Conservation (phyloP, 2,113 vertebrate genomes). For the Melanerpes aurifrons region DNA sequence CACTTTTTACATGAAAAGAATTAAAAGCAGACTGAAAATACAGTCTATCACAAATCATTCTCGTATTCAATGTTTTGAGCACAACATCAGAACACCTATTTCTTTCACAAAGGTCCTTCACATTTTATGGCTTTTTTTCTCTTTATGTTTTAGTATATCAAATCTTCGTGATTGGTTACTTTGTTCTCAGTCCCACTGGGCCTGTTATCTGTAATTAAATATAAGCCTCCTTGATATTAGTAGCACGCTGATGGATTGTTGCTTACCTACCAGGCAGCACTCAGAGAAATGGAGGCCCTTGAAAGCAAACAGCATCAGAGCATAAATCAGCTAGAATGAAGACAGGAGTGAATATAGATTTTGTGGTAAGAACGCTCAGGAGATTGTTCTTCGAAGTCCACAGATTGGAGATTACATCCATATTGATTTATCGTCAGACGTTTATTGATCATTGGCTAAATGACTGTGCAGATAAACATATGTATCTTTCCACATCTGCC, state of each 20-base stretch:
- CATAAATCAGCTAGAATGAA: conserved; percentile 68
- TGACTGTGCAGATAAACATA: conserved; percentile 58
- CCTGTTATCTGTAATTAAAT: conserved; percentile 72
- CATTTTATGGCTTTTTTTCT: background rate
- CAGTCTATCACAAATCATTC: background rate
- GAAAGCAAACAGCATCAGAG: conserved; percentile 60
- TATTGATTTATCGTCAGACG: conserved; percentile 65
- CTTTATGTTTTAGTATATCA: conserved; percentile 43
- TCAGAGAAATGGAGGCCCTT: conserved; percentile 72
- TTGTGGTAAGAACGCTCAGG: conserved; percentile 62
- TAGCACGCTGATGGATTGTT: conserved; percentile 55
- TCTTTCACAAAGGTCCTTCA: background rate
- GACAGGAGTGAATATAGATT: conserved; percentile 67
- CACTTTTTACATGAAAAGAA: background rate
- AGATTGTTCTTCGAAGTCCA: conserved; percentile 69
- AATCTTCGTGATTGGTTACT: conserved; percentile 17
- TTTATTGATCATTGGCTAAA: conserved; percentile 73
- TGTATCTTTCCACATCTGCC: conserved; percentile 49
- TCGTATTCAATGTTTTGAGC: background rate
- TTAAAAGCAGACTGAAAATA: background rate
- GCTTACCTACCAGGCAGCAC: conserved; percentile 53
- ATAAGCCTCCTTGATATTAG: conserved; percentile 58
- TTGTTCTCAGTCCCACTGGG: conserved; percentile 45
- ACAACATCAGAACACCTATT: background rate
- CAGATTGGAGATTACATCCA: conserved; percentile 67